Evolutionary conservation across 2,797 vertebrate species (phyloP).

Genomic region (Dipus sagitta): DNA sequence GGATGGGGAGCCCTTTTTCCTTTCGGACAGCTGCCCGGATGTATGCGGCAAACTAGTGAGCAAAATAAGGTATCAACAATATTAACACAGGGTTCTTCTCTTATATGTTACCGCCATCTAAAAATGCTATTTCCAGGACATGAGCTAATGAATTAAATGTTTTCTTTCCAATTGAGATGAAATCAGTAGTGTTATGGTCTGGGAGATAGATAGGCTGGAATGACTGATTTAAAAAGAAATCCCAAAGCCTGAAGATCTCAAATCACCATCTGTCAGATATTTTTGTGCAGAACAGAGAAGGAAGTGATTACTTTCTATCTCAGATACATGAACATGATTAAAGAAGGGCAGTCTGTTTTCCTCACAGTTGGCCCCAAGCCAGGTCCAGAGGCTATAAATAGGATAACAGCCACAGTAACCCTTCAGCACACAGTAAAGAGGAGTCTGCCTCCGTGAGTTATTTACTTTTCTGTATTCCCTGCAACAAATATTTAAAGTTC

Average conservation of each 20-base stretch:
- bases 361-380: constrained; percentile 36
- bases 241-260: constrained; percentile 72
- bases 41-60: constrained; percentile 94
- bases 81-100: neutral
- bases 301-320: constrained; percentile 63
- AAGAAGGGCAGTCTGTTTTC: constrained; percentile 29
- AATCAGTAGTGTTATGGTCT: constrained; percentile 56
- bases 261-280: constrained; percentile 70
- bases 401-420: constrained; percentile 24
- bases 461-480: neutral
- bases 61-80: constrained; percentile 55
- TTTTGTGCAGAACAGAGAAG: constrained; percentile 74
- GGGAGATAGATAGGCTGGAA: constrained; percentile 58
- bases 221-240: constrained; percentile 65
- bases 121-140: constrained; percentile 47
- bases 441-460: neutral
- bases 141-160: constrained; percentile 66
- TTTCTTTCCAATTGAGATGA: constrained; percentile 70
- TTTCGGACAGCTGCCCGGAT: constrained; percentile 97
- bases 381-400: constrained; percentile 55
- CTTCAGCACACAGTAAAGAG: neutral
- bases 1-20: constrained; percentile 98
- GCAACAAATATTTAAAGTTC: constrained; percentile 55
- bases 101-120: neutral
- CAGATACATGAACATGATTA: constrained; percentile 65